Base-by-base conservation (phyloP, 2,797 vertebrate species). In the Poecilia velifera region DNA sequence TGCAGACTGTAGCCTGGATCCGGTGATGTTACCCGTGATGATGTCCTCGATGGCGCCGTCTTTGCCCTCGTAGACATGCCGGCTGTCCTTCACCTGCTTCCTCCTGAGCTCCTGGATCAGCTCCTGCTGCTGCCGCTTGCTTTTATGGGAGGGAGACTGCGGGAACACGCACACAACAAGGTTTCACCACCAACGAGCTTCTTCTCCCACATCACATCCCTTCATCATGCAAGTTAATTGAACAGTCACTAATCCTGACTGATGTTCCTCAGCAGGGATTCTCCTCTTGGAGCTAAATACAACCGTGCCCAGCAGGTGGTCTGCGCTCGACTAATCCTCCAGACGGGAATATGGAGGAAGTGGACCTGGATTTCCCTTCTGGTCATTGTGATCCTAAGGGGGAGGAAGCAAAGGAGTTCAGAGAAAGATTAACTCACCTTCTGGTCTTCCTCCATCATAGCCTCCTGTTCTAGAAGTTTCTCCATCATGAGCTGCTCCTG, bases 21-120 rank as follows among this genome's bases (percentile, higher is more conserved):
- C 18, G 75, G 77, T 81, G 82, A 53, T 14, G 83, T 94, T 97
- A 99, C 98, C 98, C 94, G 98, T 99, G 89, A 99, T 99, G 79
- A 99, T 99, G 89, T 99, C 98, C 88, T 99, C 98, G 7, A 99
- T 99, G 28, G 98, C 97, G 1, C 98, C 98, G 0, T 99, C 98
- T 94, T 99, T 99, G 82, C 98, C 98, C 83, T 99, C 98, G 2
- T 99, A 99, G 2, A 99, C 98, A 3, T 98, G 98, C 80, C 98
- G 96, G 91, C 97, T 99, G 90, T 99, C 98, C 95, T 99, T 99
- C 76, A 98, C 98, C 93, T 99, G 98, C 72, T 98, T 96, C 92
- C 93, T 96, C 86, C 96, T 94, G 87, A 99, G 96, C 94, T 99
- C 98, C 1, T 97, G 96, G 74, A 99, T 99, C 92, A 99, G 93